Base-by-base conservation (phyloP, 2,888 invertebrate species). In the Machimus atricapillus region DNA sequence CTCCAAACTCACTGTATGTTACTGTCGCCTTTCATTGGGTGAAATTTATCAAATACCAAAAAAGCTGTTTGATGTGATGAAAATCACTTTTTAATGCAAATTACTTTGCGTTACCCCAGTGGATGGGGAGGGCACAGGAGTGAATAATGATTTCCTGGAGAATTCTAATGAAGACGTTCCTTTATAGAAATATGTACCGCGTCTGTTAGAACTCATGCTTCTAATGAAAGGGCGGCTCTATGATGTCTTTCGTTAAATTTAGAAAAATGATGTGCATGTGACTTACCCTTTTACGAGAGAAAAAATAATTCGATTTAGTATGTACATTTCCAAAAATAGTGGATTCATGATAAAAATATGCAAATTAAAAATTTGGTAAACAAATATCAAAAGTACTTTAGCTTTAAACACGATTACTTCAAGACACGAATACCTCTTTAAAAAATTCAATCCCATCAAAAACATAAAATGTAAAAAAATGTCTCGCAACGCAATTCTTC, bases 21-120 rank as follows among this genome's bases (percentile, higher is more conserved):
- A 66, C 37, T 66, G 66, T 66, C 66, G 66, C 66, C 83, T 66
- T 83, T 83, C 40, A 83, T 40, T 83, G 83, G 19, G 73, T 52
- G 52, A 83, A 66, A 66, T 83, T 83, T 66, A 83, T 83, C 83
- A 83, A 83, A 83, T 66, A 66, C 40, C 73, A 56, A 83, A 83
- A 83, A 73, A 83, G 83, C 83, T 83, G 58, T 83, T 83, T 83
- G 83, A 66, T 83, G 83, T 73, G 58, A 66, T 83, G 66, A 83
- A 83, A 83, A 83, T 83, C 83, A 73, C 83, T 83, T 83, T 83
- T 73, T 83, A 83, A 83, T 83, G 83, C 83, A 83, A 83, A 83
- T 83, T 83, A 83, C 83, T 40, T 34, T 66, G 66, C 66, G 19
- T 66, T 23, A 43, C 40, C 58, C 52, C 40, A 31, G 58, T 56